Percentiles rank a stretch among this genome's conserved stretches.
Evolutionary conservation across 2,797 vertebrate species (phyloP).

Genomic region (Lagodon rhomboides): DNA sequence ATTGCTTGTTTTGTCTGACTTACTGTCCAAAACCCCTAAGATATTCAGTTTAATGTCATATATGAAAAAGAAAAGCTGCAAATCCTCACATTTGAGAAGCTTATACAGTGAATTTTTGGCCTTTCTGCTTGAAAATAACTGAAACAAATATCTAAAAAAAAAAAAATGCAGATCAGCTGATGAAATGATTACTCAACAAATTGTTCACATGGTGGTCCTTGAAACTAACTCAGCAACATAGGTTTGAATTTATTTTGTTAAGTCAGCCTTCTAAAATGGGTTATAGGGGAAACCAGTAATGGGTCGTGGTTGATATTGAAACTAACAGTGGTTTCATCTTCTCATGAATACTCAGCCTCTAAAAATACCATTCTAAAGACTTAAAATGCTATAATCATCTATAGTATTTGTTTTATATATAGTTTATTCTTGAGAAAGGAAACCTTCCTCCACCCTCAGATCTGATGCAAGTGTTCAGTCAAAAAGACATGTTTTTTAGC

Average conservation of each 20-base stretch:
- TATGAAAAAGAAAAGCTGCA: not conserved
- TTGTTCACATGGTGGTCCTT: too few species aligned
- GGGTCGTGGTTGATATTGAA: not conserved
- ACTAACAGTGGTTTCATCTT: not conserved
- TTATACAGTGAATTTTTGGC: not conserved
- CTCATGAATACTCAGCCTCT: not conserved
- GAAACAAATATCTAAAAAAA: not conserved
- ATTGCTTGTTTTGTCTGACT: not conserved
- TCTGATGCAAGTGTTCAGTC: not conserved
- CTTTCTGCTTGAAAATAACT: not conserved
- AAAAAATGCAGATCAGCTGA: too few species aligned
- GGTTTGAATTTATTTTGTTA: not conserved
- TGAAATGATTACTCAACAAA: too few species aligned
- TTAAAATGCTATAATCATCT: too few species aligned
- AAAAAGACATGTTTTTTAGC: too few species aligned
- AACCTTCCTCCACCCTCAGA: too few species aligned
- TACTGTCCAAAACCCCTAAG: not conserved
- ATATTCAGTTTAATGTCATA: not conserved
- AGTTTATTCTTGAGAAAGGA: too few species aligned
- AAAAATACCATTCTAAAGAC: too few species aligned
- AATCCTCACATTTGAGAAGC: not conserved
- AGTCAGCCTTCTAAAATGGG: not conserved
- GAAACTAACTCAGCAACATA: not conserved
- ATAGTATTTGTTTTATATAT: too few species aligned
- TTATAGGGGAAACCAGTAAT: not conserved